These are phyloP conservation scores for Stegodyphus mimosarum DNA, from an alignment of 1,140 invertebrate genomes.

Conservation along the genomic window DNA sequence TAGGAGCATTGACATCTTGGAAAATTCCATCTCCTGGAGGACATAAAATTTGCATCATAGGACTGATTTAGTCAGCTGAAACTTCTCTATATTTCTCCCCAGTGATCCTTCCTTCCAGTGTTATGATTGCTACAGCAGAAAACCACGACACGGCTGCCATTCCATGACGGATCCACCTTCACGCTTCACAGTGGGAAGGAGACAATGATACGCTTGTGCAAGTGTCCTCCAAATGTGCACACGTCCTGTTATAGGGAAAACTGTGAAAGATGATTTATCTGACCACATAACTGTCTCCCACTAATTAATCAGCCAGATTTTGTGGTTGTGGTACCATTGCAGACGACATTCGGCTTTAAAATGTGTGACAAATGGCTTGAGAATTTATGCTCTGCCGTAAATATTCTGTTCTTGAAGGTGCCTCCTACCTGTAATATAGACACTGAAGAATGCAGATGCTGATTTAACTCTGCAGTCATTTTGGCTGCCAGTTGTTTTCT, in stretches of 20 bases:
- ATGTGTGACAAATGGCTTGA: background rate
- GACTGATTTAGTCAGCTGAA: background rate
- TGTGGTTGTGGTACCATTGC: background rate
- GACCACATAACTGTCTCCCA: constrained; percentile 3
- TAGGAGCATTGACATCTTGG: constrained; percentile 31
- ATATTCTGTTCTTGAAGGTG: constrained; percentile 64
- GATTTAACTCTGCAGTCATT: background rate
- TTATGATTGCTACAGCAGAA: background rate
- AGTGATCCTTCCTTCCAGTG: constrained; percentile 4
- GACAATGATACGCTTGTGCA: constrained; percentile 4
- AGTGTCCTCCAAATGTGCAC: constrained; percentile 18
- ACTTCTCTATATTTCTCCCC: background rate
- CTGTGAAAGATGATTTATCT: constrained; percentile 29
- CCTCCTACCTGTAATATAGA: background rate
- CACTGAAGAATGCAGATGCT: background rate
- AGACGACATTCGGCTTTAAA: background rate
- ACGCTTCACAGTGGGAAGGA: constrained; percentile 5
- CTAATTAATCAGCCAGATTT: background rate
- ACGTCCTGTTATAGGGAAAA: constrained; percentile 7
- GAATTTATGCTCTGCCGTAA: background rate
- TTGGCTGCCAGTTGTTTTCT: constrained; percentile 1
- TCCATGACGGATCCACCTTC: constrained; percentile 15
- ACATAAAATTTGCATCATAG: constrained; percentile 22
- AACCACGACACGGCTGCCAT: background rate
- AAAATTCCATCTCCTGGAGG: background rate